Evolutionary conservation across 2,888 invertebrate genomes (phyloP), one percentile per base, ranked within the genome.

Genomic region (Lepas anatifera): DNA sequence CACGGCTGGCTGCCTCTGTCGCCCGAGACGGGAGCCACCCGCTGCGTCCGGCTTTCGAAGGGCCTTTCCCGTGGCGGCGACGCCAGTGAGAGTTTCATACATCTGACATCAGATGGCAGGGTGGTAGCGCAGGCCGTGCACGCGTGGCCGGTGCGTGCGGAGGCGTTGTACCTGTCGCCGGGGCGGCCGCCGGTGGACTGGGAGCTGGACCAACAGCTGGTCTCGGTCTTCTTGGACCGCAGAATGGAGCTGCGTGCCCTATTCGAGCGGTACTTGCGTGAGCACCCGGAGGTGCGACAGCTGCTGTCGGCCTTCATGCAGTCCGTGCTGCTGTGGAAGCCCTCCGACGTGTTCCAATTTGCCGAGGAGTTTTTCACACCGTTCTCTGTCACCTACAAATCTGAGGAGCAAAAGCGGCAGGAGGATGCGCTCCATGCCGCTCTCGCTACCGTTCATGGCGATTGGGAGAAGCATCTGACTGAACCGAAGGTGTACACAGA

Each of bases 161-260:
- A 35, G 64, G 35, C 37, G 35, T n/a, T 64, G n/a, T n/a, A 64
- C 37, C n/a, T 64, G n/a, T 4, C n/a, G n/a, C 37, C n/a, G 11
- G 37, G 37, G 64, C n/a, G 64, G 37, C 64, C 37, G 64, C 64
- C 35, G 64, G 22, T 64, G n/a, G 25, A 39, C 25, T 39, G 64
- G 64, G 8, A 37, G 64, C 64, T 64, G 22, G 64, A 64, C 37
- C 64, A 37, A 37, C 64, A 64, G 37, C 37, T 64, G 37, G 64
- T 39, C 64, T 37, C 37, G 0, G 64, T 25, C 2, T 39, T 37
- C 25, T 3, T 27, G 13, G 64, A 64, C 64, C 64, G 64, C 10
- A n/a, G 16, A 27, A 35, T 64, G 10, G 37, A 64, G 64, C 64
- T 64, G 64, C 37, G 64, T n/a, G 64, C 35, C 11, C 64, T 37